Evolutionary conservation across 1,140 invertebrate species (phyloP).

Genomic region (Tetraneura akinire): DNA sequence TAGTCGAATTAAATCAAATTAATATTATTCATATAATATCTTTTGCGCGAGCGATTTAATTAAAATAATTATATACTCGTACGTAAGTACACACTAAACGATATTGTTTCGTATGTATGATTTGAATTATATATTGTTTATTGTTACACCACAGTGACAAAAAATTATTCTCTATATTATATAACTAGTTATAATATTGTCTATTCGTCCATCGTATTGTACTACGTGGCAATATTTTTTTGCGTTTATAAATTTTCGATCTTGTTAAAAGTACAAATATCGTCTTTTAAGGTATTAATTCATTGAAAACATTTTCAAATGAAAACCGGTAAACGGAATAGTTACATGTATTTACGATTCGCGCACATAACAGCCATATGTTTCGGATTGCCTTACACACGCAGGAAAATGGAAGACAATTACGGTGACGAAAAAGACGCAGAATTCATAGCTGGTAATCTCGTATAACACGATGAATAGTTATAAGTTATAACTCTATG

Average conservation of each 20-base stretch:
- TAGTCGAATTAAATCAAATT: too few relatives aligned
- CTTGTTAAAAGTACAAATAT: not conserved
- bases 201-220: too few relatives aligned
- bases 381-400: constrained; percentile 6
- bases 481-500: too few relatives aligned
- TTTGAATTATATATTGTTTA: not conserved
- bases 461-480: too few relatives aligned
- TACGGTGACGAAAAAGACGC: not conserved
- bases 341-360: not conserved
- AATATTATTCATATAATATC: too few relatives aligned
- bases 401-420: not conserved
- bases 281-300: not conserved
- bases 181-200: not conserved
- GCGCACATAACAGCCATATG: not conserved
- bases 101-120: not conserved
- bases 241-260: not conserved
- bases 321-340: not conserved
- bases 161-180: not conserved
- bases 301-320: not conserved
- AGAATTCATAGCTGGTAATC: not conserved
- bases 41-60: too few relatives aligned
- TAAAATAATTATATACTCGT: too few relatives aligned
- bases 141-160: not conserved
- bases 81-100: not conserved
- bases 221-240: too few relatives aligned